Evolutionary conservation across 2,888 invertebrate species (phyloP).

Genomic region (Machimus rusticus): DNA sequence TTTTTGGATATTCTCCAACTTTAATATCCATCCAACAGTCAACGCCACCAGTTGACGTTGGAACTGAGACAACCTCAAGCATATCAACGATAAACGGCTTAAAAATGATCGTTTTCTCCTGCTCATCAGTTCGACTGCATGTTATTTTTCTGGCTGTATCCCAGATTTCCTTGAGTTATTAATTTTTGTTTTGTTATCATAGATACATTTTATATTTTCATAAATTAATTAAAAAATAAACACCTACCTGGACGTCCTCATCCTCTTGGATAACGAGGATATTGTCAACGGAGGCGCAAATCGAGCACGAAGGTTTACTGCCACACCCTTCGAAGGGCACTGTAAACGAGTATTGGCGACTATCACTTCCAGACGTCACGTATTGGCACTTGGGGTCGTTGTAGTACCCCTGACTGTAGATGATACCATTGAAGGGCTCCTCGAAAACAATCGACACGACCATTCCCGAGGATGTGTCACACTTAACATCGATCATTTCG

Average conservation of each 20-base stretch:
- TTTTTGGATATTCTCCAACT: slow-evolving; percentile 73
- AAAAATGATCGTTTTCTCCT: slow-evolving; percentile 60
- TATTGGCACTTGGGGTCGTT: slow-evolving; percentile 74
- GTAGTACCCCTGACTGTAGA: slow-evolving; percentile 75
- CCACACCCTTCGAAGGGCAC: slow-evolving; percentile 74
- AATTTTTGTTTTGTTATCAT: slow-evolving; percentile 41
- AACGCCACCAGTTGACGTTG: slow-evolving; percentile 70
- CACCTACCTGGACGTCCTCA: slow-evolving; percentile 67
- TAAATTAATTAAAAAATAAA: background rate
- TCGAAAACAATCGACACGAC: slow-evolving; percentile 71
- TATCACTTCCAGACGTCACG: slow-evolving; percentile 68
- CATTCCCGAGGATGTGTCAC: slow-evolving; percentile 65
- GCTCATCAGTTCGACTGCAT: slow-evolving; percentile 60
- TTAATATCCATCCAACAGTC: slow-evolving; percentile 83
- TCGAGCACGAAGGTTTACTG: slow-evolving; percentile 68
- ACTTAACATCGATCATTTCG: slow-evolving; percentile 71
- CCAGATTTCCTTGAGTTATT: slow-evolving; percentile 63
- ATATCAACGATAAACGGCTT: slow-evolving; percentile 74
- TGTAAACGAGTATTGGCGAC: slow-evolving; percentile 68
- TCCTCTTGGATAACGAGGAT: slow-evolving; percentile 74
- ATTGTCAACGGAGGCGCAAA: slow-evolving; percentile 71
- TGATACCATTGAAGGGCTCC: slow-evolving; percentile 71
- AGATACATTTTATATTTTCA: background rate
- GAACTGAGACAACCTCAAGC: slow-evolving; percentile 73
- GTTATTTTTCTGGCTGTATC: slow-evolving; percentile 72